Evolutionary conservation across 2,113 vertebrate genomes (phyloP), one percentile per base, ranked within the genome.

Genomic region (Periophthalmus modestus): DNA sequence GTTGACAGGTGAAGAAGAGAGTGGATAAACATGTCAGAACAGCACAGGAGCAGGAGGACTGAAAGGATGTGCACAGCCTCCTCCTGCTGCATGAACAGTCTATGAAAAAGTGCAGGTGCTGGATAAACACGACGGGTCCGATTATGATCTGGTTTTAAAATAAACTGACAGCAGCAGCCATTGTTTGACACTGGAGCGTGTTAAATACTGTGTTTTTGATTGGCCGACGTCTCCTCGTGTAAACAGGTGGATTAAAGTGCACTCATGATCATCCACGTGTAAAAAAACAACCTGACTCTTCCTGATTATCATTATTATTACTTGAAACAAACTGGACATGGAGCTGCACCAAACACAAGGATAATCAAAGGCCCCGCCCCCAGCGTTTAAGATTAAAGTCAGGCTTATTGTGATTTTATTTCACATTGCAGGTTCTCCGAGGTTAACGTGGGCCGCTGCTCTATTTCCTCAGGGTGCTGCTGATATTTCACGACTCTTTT

Each of bases 11-110:
- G 21, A 70, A 72, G 77, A 52, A 80, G 55, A 73, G 74, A 87
- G 87, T 52, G 80, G 39, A 47, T 19, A 13, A 80, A 91, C 89
- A 87, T 88, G 91, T 80, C 89, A 82, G 81, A 78, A 88, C 88
- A 92, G 69, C 47, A 55, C 6, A 55, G n/a, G 23, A 59, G 57
- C 80, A 43, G 62, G 34, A 39, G 62, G 33, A 65, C n/a, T 36
- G 62, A 65, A 65, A 16, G 18, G 62, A 39, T 65, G 14, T 18
- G 33, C 9, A n/a, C 61, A n/a, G 16, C 14, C 61, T 36, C 61
- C 18, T 59, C 2, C 15, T 18, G 5, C 61, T 18, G 15, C 28
- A 18, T 62, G 19, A 6, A 34, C 24, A 18, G 33, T 34, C 1
- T 18, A 34, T 16, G 10, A n/a, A n/a, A n/a, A 12, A 13, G 28